Percentiles rank a stretch among this genome's conserved stretches.
These are phyloP conservation scores for Capreolus pygargus DNA, from an alignment of 2,113 vertebrate genomes.

Conservation along the genomic window DNA sequence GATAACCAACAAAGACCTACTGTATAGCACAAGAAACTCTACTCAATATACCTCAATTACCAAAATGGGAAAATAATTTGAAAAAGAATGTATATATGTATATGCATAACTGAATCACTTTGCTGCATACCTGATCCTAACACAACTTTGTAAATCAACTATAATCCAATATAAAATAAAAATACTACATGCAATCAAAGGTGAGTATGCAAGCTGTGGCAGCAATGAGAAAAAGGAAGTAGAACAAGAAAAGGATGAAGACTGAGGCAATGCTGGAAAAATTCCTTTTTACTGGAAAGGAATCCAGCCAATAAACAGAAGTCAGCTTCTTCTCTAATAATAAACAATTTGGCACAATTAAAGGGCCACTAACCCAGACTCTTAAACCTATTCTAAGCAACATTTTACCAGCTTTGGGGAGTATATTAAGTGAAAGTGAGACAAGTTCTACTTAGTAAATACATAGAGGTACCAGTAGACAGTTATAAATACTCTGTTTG, in stretches of 20 bases:
- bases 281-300: not conserved
- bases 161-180: not conserved
- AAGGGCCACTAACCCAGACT: not conserved
- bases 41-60: not conserved
- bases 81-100: not conserved
- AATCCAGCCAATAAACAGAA: not conserved
- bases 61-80: not conserved
- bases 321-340: not conserved
- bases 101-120: not conserved
- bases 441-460: not conserved
- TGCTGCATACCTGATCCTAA: not conserved
- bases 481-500: not conserved
- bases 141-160: not conserved
- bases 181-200: not conserved
- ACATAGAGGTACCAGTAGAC: not conserved
- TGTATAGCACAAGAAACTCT: not conserved
- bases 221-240: not conserved
- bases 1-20: not conserved
- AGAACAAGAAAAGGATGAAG: not conserved
- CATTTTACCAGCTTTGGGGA: not conserved
- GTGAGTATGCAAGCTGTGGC: not conserved
- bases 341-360: not conserved
- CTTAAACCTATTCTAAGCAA: constrained; percentile 8
- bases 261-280: not conserved
- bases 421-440: not conserved